Evolutionary conservation across 2,797 vertebrate genomes (phyloP).

Genomic region (Cossypha caffra): DNA sequence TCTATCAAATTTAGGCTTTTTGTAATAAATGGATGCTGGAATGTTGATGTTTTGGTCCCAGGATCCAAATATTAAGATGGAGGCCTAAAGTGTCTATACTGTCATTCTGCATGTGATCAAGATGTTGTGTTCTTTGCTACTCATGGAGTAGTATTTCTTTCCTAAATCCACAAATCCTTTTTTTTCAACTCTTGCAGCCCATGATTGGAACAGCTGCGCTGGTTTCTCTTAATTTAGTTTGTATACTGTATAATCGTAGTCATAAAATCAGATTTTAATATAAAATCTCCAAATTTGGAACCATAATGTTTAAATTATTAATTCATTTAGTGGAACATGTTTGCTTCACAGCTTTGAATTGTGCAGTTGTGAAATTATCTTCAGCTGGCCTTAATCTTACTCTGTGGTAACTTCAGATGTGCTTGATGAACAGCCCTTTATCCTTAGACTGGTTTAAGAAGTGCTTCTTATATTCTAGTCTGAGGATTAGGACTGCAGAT

Average conservation of each 20-base stretch:
- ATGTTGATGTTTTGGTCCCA: not conserved
- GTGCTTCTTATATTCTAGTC: not conserved
- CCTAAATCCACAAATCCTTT: not conserved
- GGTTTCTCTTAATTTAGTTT: not conserved
- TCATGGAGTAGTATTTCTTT: not conserved
- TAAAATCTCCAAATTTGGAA: not conserved
- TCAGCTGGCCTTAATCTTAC: constrained; percentile 30
- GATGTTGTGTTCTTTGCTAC: not conserved
- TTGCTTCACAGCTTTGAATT: not conserved
- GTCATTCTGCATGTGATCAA: not conserved
- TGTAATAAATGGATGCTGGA: not conserved
- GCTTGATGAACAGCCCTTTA: constrained; percentile 30
- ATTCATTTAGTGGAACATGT: not conserved
- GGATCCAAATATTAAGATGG: not conserved
- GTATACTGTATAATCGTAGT: not conserved
- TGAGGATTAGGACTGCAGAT: constrained; percentile 26
- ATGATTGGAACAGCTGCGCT: not conserved
- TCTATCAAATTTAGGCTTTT: constrained; percentile 40
- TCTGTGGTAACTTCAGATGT: not conserved
- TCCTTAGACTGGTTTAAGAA: constrained; percentile 30
- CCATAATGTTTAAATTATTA: not conserved
- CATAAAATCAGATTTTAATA: not conserved
- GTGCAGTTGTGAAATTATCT: constrained; percentile 12
- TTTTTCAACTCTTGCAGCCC: not conserved
- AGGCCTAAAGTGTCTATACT: not conserved